Evolutionary conservation across 1,140 invertebrate species (phyloP), one percentile per base, ranked within the genome.

Genomic region (Drosophila nikananu): DNA sequence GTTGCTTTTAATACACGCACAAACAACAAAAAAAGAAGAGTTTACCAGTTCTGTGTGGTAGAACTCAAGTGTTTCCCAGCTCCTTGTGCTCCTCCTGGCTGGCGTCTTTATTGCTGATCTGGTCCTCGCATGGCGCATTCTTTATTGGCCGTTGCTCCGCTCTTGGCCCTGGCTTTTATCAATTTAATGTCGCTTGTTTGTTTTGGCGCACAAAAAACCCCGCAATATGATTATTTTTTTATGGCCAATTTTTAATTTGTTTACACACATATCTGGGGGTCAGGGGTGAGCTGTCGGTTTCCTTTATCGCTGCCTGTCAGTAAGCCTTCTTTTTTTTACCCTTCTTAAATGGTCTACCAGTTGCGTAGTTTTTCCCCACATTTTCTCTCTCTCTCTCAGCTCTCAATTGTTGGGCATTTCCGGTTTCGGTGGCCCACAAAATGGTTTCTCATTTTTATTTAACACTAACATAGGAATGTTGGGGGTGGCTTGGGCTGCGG

Each of bases 201-300:
- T 89, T 63, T 77, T 89, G 77, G 65, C 60, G 52, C 78, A 37
- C 25, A 35, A 55, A 23, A 48, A 23, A 13, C 6, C 84, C 84
- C 62, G 82, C 84, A 87, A 81, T 77, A 89, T 87, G 84, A 87
- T 89, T 89, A 90, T 89, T 79, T 90, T 89, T 90, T 90, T 90
- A 90, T 82, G 81, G 35, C 68, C 68, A 90, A 86, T 78, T 90
- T 90, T 90, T 90, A 90, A 90, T 90, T 90, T 90, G 86, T 90
- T 90, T 90, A 80, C 81, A 86, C 79, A 90, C 74, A 73, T 81
- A 68, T 55, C 15, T 39, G 46, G 65, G 44, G 27, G 32, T 21
- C 9, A 25, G n/a, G 17, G n/a, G 61, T 23, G 15, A 10, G 30
- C 27, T 9, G 15, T 21, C 10, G 62, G n/a, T 35, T 32, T 67